Evolutionary conservation across 2,888 invertebrate species (phyloP).

Genomic region (Neoaliturus tenellus): DNA sequence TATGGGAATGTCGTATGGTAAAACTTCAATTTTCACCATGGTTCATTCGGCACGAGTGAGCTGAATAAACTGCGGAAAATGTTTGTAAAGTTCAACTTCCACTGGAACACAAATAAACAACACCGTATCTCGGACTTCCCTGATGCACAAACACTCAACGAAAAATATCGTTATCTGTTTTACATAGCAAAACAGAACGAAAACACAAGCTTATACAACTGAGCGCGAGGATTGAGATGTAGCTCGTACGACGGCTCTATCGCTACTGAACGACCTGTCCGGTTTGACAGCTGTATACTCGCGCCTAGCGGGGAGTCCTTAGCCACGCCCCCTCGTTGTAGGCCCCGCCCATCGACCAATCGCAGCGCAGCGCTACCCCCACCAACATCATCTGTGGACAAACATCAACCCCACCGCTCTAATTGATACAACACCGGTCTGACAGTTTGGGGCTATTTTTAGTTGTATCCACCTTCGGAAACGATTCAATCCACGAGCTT

Average conservation of each 20-base stretch:
- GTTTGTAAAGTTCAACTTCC: conserved; percentile 14
- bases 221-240: neutral
- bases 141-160: conserved; percentile 48
- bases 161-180: conserved; percentile 17
- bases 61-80: neutral
- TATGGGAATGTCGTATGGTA: conserved; percentile 72
- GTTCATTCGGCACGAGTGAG: conserved; percentile 62
- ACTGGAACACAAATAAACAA: conserved; percentile 39
- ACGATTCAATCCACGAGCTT: conserved; percentile 50
- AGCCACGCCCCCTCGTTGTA: neutral
- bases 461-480: conserved; percentile 46
- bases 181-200: conserved; percentile 22
- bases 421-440: conserved; percentile 50
- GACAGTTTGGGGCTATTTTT: conserved; percentile 41
- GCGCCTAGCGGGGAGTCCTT: neutral
- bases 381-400: conserved; percentile 43
- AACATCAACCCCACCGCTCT: conserved; percentile 33
- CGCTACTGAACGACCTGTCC: conserved; percentile 30
- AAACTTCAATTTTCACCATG: conserved; percentile 77
- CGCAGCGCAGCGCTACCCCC: neutral
- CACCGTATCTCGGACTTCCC: neutral
- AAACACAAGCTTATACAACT: conserved; percentile 34
- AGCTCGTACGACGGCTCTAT: conserved; percentile 18
- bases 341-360: conserved; percentile 46
- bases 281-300: conserved; percentile 40